phyloP scores from a whole-genome alignment of 2,797 vertebrate species.

The Syndactyla subalaris region DNA sequence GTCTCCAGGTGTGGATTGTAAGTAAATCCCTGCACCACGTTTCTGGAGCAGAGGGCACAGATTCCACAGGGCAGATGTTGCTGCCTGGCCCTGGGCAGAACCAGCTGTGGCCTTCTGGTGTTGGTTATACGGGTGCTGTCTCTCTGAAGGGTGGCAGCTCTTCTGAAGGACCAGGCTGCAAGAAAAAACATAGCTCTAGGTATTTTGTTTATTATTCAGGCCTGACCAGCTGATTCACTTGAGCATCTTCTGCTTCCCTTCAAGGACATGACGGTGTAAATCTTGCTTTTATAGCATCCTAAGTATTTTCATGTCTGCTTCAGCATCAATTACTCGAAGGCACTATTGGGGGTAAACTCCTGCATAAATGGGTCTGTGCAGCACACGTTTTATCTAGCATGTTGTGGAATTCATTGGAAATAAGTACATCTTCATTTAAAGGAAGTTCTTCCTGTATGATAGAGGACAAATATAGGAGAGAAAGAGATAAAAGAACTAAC shows the following conservation, averaged over 20 bases:
- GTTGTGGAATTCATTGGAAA: not conserved
- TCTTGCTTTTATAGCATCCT: not conserved
- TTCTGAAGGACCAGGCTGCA: not conserved
- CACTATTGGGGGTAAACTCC: not conserved
- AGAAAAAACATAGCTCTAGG: not conserved
- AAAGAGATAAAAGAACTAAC: not conserved
- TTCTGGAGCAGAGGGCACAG: not conserved
- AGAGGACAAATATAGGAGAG: not conserved
- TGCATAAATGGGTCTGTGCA: not conserved
- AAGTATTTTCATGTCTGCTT: not conserved
- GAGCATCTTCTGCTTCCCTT: not conserved
- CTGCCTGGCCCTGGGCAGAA: not conserved
- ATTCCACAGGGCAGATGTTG: not conserved
- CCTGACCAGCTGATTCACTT: not conserved
- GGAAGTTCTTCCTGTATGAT: not conserved
- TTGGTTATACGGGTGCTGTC: not conserved
- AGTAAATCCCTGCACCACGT: not conserved
- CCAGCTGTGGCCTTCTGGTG: not conserved
- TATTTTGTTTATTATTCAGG: not conserved
- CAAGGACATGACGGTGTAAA: not conserved
- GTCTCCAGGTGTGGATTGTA: not conserved
- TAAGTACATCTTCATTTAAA: not conserved
- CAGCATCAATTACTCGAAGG: not conserved
- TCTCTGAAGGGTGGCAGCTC: not conserved
- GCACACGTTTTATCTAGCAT: not conserved